Base-by-base conservation (phyloP, 1,140 invertebrate species). In the Dinoponera quadriceps region DNA sequence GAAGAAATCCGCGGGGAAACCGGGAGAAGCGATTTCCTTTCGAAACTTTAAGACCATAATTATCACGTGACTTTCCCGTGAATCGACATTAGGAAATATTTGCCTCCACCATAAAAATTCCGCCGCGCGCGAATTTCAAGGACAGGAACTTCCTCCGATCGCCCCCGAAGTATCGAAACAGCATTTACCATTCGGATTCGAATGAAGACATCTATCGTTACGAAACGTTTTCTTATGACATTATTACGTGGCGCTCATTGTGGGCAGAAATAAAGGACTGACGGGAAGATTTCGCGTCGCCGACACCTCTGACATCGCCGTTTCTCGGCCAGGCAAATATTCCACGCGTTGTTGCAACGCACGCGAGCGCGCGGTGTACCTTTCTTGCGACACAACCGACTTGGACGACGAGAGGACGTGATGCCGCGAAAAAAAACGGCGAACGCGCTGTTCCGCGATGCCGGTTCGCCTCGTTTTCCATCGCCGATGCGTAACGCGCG, bases 401-500 rank as follows among this genome's bases (percentile, higher is more conserved):
- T n/a, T n/a, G n/a, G 72, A 11, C 38, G 59, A 65, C 25, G 38
- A 33, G 38, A 33, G 38, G 27, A 44, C 9, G 38, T 33, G 33
- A 11, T 22, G 22, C 2, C 51, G 20, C 29, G 25, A 16, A 33
- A 63, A 77, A 77, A 77, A 77, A 77, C 74, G 11, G 29, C 38
- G 38, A 66, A 77, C 48, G 74, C 38, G 3, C 0, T 9, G 60
- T 66, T 77, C 74, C 66, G 38, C 74, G 18, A 77, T 51, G 74
- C 60, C 66, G 62, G n/a, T 38, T 38, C 60, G 74, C 48, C 66
- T 66, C 63, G 33, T 66, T 48, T 69, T 80, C 51, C 44, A 11
- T 63, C 63, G 75, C 71, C 66, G 65, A 80, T 66, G 74, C 60
- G 74, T 77, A 77, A 77, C 74, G 74, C 44, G 25, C 48, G 25